phyloP scores from a whole-genome alignment of 2,797 vertebrate genomes.

The Pelodytes ibericus region DNA sequence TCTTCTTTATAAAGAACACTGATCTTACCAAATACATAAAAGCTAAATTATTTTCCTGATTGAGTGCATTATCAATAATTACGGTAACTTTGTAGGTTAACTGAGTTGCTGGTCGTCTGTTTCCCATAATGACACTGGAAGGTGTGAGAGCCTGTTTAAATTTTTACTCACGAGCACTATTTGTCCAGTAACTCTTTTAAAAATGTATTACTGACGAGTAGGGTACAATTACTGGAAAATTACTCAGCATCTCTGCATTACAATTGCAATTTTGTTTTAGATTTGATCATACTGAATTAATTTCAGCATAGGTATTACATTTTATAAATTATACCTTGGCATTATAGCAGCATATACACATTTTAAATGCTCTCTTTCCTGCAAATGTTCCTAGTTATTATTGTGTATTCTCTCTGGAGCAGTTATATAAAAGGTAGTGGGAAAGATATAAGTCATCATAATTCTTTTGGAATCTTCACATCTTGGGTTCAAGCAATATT shows the following conservation, averaged over 20 bases:
- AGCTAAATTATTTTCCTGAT: slow-evolving; percentile 44
- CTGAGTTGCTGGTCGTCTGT: slow-evolving; percentile 41
- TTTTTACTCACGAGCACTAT: slow-evolving; percentile 56
- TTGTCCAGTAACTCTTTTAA: slow-evolving; percentile 57
- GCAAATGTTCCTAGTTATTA: slow-evolving; percentile 27
- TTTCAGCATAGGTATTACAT: slow-evolving; percentile 50
- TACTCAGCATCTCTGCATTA: slow-evolving; percentile 51
- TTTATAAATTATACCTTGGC: slow-evolving; percentile 50
- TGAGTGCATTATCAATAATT: slow-evolving; percentile 54
- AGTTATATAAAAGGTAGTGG: slow-evolving; percentile 37
- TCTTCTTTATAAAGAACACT: slow-evolving; percentile 54
- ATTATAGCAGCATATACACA: slow-evolving; percentile 44
- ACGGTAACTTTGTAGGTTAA: slow-evolving; percentile 55
- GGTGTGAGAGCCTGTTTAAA: slow-evolving; percentile 49
- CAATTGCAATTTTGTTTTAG: slow-evolving; percentile 48
- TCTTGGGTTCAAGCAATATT: slow-evolving; percentile 20
- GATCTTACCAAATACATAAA: slow-evolving; percentile 55
- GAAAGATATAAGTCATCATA: slow-evolving; percentile 21
- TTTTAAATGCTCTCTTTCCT: slow-evolving; percentile 43
- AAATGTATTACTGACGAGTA: slow-evolving; percentile 51
- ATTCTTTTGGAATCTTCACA: slow-evolving; percentile 17
- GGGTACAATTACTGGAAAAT: slow-evolving; percentile 53
- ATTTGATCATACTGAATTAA: slow-evolving; percentile 51
- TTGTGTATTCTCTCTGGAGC: slow-evolving; percentile 31
- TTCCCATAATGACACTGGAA: slow-evolving; percentile 48